Evolutionary conservation across 2,888 invertebrate genomes (phyloP).

Genomic region (Cloeon dipterum): DNA sequence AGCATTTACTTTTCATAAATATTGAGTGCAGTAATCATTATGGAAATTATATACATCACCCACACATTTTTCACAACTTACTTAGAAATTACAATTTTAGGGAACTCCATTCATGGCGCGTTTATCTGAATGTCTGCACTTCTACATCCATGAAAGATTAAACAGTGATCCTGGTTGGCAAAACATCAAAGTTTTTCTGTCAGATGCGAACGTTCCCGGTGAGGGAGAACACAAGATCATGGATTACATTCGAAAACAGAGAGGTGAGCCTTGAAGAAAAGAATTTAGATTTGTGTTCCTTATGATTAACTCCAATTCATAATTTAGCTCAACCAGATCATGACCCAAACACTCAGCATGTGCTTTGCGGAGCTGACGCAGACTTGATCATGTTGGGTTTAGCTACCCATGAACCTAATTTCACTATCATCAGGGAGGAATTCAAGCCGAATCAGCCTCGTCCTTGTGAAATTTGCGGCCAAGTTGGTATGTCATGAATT

Average conservation of each 20-base stretch:
- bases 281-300: background rate
- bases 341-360: conserved; percentile 95
- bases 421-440: conserved; percentile 96
- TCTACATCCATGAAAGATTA: conserved; percentile 49
- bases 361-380: conserved; percentile 94
- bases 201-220: conserved; percentile 95
- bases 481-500: conserved; percentile 27
- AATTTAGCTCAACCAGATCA: conserved; percentile 72
- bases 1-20: conserved; percentile 7
- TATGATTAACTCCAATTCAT: background rate
- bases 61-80: too few species aligned
- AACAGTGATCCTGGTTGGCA: conserved; percentile 93
- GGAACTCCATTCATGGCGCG: conserved; percentile 97
- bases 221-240: conserved; percentile 99
- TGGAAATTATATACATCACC: too few species aligned
- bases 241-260: conserved; percentile 92
- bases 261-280: conserved; percentile 32
- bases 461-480: conserved; percentile 90
- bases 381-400: conserved; percentile 96
- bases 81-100: conserved; percentile 17
- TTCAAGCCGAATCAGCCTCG: conserved; percentile 91
- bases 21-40: too few species aligned
- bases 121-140: conserved; percentile 45
- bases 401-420: conserved; percentile 97
- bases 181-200: conserved; percentile 82